phyloP scores from a whole-genome alignment of 1,140 invertebrate species.

The Drosophila burlai region DNA sequence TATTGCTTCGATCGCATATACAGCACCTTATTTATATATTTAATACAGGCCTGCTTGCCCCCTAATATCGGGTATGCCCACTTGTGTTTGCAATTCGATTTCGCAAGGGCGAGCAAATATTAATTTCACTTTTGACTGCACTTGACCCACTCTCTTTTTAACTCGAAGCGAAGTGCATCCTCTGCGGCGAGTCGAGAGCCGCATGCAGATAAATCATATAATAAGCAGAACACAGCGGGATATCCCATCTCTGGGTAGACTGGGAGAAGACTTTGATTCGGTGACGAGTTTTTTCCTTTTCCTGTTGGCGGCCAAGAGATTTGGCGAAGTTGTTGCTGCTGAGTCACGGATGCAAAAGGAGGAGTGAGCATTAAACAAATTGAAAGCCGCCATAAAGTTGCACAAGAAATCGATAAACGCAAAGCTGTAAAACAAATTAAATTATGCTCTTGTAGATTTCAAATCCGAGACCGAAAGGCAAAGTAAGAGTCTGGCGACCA shows the following conservation, averaged over 20 bases:
- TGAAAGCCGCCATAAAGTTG: slow-evolving; percentile 68
- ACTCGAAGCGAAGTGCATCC: slow-evolving; percentile 55
- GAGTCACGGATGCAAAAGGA: slow-evolving; percentile 51
- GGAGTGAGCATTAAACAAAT: slow-evolving; percentile 49
- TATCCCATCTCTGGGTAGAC: slow-evolving; percentile 24
- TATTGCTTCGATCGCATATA: background rate
- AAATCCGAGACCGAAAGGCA: slow-evolving; percentile 53
- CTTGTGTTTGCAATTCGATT: slow-evolving; percentile 1
- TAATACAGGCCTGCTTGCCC: background rate
- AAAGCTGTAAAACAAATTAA: slow-evolving; percentile 73
- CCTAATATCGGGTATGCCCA: slow-evolving; percentile 11
- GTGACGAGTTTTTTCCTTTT: slow-evolving; percentile 36
- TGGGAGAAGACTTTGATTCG: slow-evolving; percentile 44
- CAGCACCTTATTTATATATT: background rate
- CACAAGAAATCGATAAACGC: slow-evolving; percentile 59
- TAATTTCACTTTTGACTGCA: slow-evolving; percentile 82
- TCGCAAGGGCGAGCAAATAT: slow-evolving; percentile 61
- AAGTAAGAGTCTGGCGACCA: slow-evolving; percentile 63
- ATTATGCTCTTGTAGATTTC: slow-evolving; percentile 58
- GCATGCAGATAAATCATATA: slow-evolving; percentile 71
- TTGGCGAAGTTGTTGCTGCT: slow-evolving; percentile 32
- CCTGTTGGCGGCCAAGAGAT: slow-evolving; percentile 8
- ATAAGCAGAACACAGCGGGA: slow-evolving; percentile 75
- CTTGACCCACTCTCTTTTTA: slow-evolving; percentile 79
- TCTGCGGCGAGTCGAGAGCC: slow-evolving; percentile 1